A percentile compares a stretch with the other conserved stretches of the same genome.
Evolutionary conservation across 30 jellyfish, hydroid and myxozoan genomes (phyloP).

Genomic region (Mastigias papua): DNA sequence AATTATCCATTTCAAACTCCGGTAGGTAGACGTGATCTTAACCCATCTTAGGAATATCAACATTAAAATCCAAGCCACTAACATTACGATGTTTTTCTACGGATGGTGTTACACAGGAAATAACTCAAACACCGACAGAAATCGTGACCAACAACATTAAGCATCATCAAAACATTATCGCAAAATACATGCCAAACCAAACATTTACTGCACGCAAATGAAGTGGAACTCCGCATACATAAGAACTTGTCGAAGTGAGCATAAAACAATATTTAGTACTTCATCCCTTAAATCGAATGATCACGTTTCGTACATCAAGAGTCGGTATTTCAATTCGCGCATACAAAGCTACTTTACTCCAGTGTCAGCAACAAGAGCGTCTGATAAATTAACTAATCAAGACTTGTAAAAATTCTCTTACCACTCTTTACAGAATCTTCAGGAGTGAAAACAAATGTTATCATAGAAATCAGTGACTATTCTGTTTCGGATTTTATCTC

Average conservation of each 20-base stretch:
- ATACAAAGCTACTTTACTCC: neutral
- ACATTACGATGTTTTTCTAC: neutral
- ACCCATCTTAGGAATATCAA: neutral
- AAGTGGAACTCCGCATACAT: neutral
- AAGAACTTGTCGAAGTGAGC: neutral
- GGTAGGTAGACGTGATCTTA: neutral
- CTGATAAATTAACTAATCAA: neutral
- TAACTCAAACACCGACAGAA: conserved; percentile 2
- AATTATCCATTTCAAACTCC: neutral
- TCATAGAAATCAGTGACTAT: conserved; percentile 32
- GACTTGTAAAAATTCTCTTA: neutral
- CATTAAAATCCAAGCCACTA: conserved; percentile 1
- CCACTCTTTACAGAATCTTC: neutral
- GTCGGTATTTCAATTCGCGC: neutral
- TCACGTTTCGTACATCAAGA: neutral
- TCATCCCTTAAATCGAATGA: neutral
- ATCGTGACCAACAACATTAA: neutral
- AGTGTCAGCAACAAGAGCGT: neutral
- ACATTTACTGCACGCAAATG: neutral
- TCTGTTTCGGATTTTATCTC: conserved; percentile 59
- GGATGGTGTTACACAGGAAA: conserved; percentile 31
- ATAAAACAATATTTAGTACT: neutral
- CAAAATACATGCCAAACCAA: neutral
- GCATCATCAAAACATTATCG: neutral
- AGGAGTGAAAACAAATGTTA: neutral